Conservation (phyloP, 1,140 invertebrate species). For the Ips nitidus region DNA sequence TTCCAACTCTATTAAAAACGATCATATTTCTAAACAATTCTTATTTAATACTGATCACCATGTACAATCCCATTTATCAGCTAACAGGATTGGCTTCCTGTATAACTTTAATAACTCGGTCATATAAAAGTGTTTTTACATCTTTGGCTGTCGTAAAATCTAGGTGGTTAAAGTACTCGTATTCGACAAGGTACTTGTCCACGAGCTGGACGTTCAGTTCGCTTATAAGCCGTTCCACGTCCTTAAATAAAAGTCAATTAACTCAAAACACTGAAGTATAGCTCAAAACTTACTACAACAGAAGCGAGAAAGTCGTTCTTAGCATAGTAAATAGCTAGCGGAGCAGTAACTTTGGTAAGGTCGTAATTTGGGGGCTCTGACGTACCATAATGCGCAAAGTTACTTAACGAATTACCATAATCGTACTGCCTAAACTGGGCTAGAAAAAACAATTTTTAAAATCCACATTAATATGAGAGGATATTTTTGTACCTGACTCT, state of each 20-base stretch:
- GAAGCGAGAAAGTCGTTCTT: slow-evolving; percentile 30
- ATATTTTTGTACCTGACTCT: slow-evolving; percentile 26
- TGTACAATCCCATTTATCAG: background rate
- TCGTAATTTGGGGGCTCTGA: slow-evolving; percentile 30
- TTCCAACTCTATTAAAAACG: no score
- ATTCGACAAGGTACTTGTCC: slow-evolving; percentile 23
- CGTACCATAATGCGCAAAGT: slow-evolving; percentile 22
- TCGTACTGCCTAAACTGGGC: slow-evolving; percentile 37
- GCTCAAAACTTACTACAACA: slow-evolving; percentile 20
- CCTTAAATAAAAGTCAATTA: slow-evolving; percentile 28
- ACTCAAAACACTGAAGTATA: background rate
- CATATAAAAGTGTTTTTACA: slow-evolving; percentile 28
- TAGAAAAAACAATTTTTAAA: slow-evolving; percentile 21
- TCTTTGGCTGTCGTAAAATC: slow-evolving; percentile 38
- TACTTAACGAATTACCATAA: slow-evolving; percentile 27
- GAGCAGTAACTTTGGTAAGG: slow-evolving; percentile 10
- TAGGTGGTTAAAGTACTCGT: slow-evolving; percentile 36
- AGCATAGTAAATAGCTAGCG: slow-evolving; percentile 28
- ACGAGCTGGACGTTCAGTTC: slow-evolving; percentile 24
- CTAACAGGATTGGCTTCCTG: background rate
- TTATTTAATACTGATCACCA: no score
- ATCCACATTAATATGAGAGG: background rate
- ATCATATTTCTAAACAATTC: no score
- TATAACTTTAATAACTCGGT: slow-evolving; percentile 21
- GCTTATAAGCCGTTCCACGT: slow-evolving; percentile 31